A percentile compares a stretch with the other conserved stretches of the same genome.
phyloP scores from a whole-genome alignment of 2,888 invertebrate genomes.

The Electrophaes corylata region DNA sequence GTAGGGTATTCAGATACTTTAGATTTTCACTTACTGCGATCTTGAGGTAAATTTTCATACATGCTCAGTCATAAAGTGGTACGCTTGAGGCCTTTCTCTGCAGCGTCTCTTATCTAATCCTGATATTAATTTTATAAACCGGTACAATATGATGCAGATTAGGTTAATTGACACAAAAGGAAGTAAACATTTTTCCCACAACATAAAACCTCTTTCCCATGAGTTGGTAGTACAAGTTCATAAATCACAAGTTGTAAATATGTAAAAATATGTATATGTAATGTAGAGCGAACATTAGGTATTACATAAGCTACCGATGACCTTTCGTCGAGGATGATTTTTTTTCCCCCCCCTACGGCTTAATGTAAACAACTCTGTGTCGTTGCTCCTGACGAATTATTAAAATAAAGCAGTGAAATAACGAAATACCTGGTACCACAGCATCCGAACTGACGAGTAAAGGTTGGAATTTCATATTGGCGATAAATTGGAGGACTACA shows the following conservation, averaged over 20 bases:
- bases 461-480: too few species aligned
- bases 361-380: too few species aligned
- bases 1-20: too few species aligned
- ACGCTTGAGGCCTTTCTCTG: not conserved
- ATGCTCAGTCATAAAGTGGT: too few species aligned
- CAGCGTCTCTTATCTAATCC: not conserved
- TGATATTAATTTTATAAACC: not conserved
- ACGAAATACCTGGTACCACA: too few species aligned
- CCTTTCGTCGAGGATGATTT: conserved; percentile 69
- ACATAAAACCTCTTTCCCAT: conserved; percentile 6
- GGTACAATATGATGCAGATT: conserved; percentile 9
- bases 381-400: too few species aligned
- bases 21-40: too few species aligned
- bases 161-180: conserved; percentile 8
- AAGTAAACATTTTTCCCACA: conserved; percentile 6
- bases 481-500: too few species aligned
- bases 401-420: too few species aligned
- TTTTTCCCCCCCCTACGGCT: too few species aligned
- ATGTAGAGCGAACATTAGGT: conserved; percentile 43
- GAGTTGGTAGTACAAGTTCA: not conserved
- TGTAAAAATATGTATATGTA: conserved; percentile 30
- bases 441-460: too few species aligned
- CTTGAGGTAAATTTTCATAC: too few species aligned
- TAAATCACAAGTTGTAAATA: conserved; percentile 26
- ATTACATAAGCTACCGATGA: conserved; percentile 62